Evolutionary conservation across 2,113 vertebrate genomes (phyloP).

Genomic region (Melospiza melodia): DNA sequence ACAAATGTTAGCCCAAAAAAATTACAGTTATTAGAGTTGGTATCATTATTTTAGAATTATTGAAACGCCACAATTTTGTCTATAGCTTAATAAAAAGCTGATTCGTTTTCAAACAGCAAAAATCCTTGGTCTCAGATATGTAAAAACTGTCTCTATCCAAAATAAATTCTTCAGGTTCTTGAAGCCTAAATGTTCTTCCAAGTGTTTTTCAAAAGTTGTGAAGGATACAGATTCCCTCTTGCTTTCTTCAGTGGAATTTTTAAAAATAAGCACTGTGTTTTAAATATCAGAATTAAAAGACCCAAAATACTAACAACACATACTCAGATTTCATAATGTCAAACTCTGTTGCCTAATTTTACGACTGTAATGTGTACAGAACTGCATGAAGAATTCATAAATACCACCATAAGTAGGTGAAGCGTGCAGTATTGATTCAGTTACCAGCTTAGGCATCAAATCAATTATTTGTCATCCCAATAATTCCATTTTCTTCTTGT

Average conservation of each 20-base stretch:
- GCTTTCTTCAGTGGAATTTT: neutral
- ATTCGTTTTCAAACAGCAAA: neutral
- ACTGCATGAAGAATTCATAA: neutral
- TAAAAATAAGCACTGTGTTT: neutral
- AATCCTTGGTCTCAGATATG: neutral
- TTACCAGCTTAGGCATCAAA: neutral
- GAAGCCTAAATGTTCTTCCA: neutral
- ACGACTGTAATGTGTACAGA: neutral
- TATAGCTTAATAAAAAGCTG: neutral
- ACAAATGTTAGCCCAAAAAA: neutral
- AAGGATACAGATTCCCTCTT: neutral
- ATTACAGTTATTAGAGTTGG: neutral
- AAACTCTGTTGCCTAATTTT: neutral
- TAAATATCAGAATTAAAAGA: neutral
- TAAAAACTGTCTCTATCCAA: neutral
- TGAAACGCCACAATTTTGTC: neutral
- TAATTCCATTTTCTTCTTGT: neutral
- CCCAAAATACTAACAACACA: accelerated
- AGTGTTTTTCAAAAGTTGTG: neutral
- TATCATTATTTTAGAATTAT: neutral
- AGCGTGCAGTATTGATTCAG: neutral
- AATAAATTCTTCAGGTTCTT: neutral
- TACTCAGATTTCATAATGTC: neutral
- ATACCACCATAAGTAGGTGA: neutral
- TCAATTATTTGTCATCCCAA: neutral